Conservation (phyloP, 2,113 vertebrate species). For the Cyphomyrus discorhynchus region DNA sequence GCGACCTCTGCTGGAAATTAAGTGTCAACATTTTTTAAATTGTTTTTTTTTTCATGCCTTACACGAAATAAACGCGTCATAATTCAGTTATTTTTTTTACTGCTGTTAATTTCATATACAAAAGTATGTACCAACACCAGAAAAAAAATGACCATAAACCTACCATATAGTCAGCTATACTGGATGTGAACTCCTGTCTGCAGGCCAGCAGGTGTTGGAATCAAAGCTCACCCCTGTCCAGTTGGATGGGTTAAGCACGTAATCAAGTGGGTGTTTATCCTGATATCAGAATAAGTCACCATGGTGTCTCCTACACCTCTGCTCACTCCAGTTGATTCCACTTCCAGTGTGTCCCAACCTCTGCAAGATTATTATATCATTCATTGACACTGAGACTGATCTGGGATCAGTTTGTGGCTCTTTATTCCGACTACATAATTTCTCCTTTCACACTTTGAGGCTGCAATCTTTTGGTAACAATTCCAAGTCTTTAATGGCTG, state of each 20-base stretch:
- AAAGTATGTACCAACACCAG: background rate
- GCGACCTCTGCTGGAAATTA: slow-evolving; percentile 18
- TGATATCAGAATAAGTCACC: background rate
- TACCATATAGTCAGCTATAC: background rate
- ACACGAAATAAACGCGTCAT: background rate
- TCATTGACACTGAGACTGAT: background rate
- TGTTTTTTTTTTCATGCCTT: background rate
- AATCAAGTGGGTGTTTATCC: background rate
- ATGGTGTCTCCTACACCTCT: background rate
- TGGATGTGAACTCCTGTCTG: background rate
- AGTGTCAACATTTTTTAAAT: background rate
- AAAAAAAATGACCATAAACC: background rate
- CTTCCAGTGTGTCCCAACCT: background rate
- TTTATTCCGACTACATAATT: background rate
- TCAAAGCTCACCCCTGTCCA: background rate
- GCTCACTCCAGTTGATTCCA: background rate
- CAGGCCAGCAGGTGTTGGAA: background rate
- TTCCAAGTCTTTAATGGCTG: background rate
- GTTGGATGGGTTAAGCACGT: background rate
- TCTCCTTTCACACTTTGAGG: background rate
- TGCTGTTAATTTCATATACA: background rate
- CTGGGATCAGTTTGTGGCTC: background rate
- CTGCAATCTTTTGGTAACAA: background rate
- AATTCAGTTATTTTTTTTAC: background rate
- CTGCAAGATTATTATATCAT: background rate